These are phyloP conservation scores for Acleris cristana DNA, from an alignment of 2,888 invertebrate genomes.

Conservation along the genomic window DNA sequence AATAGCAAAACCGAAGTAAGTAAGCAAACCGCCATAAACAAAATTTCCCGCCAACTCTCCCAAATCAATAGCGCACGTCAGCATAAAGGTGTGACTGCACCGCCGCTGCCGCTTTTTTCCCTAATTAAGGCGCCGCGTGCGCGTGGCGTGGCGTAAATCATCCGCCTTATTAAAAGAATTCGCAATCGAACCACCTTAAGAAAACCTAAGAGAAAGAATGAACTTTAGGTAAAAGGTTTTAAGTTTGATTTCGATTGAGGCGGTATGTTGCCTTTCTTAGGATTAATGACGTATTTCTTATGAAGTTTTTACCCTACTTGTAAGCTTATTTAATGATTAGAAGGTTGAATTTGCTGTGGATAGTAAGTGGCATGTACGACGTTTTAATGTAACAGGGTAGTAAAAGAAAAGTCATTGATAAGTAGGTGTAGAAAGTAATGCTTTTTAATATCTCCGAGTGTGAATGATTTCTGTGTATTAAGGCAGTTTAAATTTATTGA, in stretches of 20 bases:
- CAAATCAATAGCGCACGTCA: constrained; percentile 27
- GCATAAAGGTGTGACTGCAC: constrained; percentile 28
- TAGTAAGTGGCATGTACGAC: no score
- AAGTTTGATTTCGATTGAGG: no score
- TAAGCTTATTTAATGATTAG: constrained; percentile 46
- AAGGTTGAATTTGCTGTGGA: constrained; percentile 40
- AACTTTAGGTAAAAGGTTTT: no score
- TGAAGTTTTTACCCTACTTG: no score
- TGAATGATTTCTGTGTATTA: constrained; percentile 55
- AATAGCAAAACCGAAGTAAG: neutral
- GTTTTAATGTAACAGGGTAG: no score
- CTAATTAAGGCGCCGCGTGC: constrained; percentile 77
- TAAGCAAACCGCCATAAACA: constrained; percentile 7
- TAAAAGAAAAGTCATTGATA: constrained; percentile 44
- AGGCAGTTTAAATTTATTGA: constrained; percentile 39
- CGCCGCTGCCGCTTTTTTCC: constrained; percentile 66
- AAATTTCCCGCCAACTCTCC: constrained; percentile 11
- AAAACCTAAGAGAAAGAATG: constrained; percentile 36
- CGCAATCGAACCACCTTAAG: constrained; percentile 76
- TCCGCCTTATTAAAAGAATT: constrained; percentile 80
- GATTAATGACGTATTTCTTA: no score
- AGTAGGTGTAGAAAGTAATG: constrained; percentile 54
- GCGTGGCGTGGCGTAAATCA: constrained; percentile 79
- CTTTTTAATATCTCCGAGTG: constrained; percentile 58
- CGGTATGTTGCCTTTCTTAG: no score